A percentile compares a stretch with the other conserved stretches of the same genome.
Evolutionary conservation across 2,113 vertebrate genomes (phyloP).

Genomic region (Periophthalmus modestus): DNA sequence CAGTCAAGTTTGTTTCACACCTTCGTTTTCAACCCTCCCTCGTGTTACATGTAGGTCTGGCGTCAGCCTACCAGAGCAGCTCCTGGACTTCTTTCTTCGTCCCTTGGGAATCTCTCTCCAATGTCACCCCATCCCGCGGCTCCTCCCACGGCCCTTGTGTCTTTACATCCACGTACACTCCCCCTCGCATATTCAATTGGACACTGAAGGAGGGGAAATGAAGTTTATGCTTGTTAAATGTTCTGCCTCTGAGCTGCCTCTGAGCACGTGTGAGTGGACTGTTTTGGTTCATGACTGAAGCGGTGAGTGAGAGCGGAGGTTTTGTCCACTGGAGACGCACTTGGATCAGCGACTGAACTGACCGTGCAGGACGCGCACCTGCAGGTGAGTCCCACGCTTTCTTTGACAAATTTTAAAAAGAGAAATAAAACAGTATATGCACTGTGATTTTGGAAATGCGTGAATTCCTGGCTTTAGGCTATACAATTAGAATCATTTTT

Average conservation of each 20-base stretch:
- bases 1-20: conserved; percentile 31
- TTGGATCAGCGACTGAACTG: conserved; percentile 28
- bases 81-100: conserved; percentile 41
- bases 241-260: conserved; percentile 12
- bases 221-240: conserved; percentile 19
- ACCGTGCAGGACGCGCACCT: background rate
- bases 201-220: background rate
- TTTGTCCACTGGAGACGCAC: conserved; percentile 31
- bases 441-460: background rate
- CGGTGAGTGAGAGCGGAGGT: conserved; percentile 15
- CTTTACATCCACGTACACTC: background rate
- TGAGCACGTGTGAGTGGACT: conserved; percentile 4
- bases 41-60: conserved; percentile 25
- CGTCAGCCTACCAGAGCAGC: conserved; percentile 25
- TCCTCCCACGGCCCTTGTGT: conserved; percentile 48
- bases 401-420: background rate
- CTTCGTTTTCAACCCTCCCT: conserved; percentile 34
- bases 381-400: conserved; percentile 59
- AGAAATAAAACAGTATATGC: background rate
- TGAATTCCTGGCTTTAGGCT: background rate
- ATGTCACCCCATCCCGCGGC: conserved; percentile 55
- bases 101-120: conserved; percentile 44
- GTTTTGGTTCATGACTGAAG: background rate
- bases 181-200: background rate
- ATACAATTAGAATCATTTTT: background rate